phyloP scores from a whole-genome alignment of 1,140 invertebrate species.

The Asobara japonica region DNA sequence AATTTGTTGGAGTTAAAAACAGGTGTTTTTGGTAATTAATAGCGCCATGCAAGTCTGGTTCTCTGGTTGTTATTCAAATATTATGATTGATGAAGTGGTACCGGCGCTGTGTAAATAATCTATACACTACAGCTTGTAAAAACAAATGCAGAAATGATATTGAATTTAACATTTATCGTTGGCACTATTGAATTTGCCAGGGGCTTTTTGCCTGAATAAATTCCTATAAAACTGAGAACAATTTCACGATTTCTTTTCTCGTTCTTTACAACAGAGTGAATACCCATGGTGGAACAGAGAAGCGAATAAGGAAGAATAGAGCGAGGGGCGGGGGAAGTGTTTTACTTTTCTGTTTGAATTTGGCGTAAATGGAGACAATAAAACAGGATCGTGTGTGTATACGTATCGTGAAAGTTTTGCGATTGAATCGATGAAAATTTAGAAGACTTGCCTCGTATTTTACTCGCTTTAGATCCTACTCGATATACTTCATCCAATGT shows the following conservation, averaged over 20 bases:
- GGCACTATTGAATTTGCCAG: background rate
- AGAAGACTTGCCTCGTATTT: constrained; percentile 20
- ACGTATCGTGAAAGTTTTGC: constrained; percentile 17
- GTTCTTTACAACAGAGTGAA: background rate
- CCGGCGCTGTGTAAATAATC: background rate
- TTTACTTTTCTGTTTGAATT: background rate
- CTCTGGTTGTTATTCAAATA: background rate
- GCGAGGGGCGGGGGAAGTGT: background rate
- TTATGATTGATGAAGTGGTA: background rate
- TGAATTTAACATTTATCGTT: background rate
- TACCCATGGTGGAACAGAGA: background rate
- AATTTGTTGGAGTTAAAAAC: background rate
- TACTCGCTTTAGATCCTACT: constrained; percentile 17
- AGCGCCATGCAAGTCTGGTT: background rate
- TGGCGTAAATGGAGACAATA: constrained; percentile 10
- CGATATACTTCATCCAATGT: constrained; percentile 16
- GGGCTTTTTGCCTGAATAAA: background rate
- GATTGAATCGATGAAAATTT: constrained; percentile 33
- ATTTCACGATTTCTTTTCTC: background rate
- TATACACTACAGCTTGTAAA: background rate
- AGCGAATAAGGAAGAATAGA: background rate
- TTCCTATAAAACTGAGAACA: background rate
- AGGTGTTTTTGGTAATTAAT: constrained; percentile 7
- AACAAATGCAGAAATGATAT: background rate
- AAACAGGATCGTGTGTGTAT: background rate